Evolutionary conservation across 1,140 invertebrate species (phyloP), one percentile per base, ranked within the genome.

Genomic region (Ceratoteleas bidentatus): DNA sequence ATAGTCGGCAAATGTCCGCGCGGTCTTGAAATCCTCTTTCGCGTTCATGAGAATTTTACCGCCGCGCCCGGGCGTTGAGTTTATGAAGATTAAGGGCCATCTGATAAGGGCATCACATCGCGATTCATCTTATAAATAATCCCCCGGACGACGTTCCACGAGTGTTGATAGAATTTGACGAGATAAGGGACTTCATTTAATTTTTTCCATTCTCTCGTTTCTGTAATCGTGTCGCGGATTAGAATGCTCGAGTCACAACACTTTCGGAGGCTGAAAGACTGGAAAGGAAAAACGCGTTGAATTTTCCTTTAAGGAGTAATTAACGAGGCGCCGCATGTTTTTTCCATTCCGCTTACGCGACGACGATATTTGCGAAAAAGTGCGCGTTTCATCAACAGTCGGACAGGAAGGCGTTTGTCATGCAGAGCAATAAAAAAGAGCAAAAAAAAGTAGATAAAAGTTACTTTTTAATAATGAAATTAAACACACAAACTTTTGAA

Each of bases 11-110:
- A 81, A 78, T 78, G 73, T 78, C 40, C 69, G 70, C 69, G 70
- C 62, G 73, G 57, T 74, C 73, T 75, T 77, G 54, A 81, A 81
- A 78, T 84, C 82, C 70, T 72, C 75, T 81, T 80, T 75, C 65
- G 58, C 68, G 72, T 80, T 80, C 66, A 70, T 61, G 64, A 72
- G 40, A 78, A 78, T 81, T 79, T 79, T 69, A 69, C 57, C 15
- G 56, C 24, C 45, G 38, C 34, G 24, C 0, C 54, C 53, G 56
- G 58, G 13, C 11, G 53, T n/a, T 14, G 53, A 74, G 68, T 75
- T 80, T 77, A 81, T 78, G 69, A 70, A 69, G 77, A 77, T 81
- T 73, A 80, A 80, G 47, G 15, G n/a, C 40, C 56, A 57, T 53
- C 40, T 76, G 68, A 84, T 81, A 74, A 62, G 57, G 14, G 57